Evolutionary conservation across 2,797 vertebrate genomes (phyloP).

Genomic region (Ceryle rudis): DNA sequence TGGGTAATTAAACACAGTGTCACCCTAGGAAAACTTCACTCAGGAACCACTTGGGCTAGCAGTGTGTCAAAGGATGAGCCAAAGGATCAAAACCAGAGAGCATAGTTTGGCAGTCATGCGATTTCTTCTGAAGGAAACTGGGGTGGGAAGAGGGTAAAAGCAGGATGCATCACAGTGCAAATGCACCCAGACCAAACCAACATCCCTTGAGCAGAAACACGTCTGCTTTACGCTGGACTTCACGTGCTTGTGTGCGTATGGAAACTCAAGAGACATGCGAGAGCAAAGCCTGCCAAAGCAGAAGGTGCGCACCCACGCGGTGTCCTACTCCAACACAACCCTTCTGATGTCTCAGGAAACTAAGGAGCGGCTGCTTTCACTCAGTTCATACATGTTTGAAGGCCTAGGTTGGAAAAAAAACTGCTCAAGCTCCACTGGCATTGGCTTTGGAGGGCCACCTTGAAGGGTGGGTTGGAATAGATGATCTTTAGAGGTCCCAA

Average conservation of each 20-base stretch:
- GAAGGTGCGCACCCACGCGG: slow-evolving; percentile 36
- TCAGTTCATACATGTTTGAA: not conserved
- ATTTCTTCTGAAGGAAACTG: not conserved
- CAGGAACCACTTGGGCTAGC: slow-evolving; percentile 16
- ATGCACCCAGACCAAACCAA: not conserved
- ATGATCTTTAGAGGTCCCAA: not conserved
- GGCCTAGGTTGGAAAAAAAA: slow-evolving; percentile 1
- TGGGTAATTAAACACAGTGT: not conserved
- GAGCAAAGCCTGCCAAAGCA: slow-evolving; percentile 42
- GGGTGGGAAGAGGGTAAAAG: not conserved
- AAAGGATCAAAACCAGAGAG: not conserved
- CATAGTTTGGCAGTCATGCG: not conserved
- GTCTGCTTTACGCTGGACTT: not conserved
- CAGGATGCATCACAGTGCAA: not conserved
- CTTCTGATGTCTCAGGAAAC: not conserved
- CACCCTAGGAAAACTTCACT: not conserved
- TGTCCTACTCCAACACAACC: not conserved
- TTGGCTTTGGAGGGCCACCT: not conserved
- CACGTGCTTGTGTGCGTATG: not conserved
- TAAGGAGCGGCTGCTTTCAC: not conserved
- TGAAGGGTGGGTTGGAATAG: not conserved
- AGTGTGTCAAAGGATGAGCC: not conserved
- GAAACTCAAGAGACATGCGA: not conserved
- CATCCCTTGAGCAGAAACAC: not conserved
- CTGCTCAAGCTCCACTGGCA: not conserved